Percentiles rank a stretch among this genome's conserved stretches.
Evolutionary conservation across 2,888 invertebrate genomes (phyloP).

Genomic region (Clanis bilineata): DNA sequence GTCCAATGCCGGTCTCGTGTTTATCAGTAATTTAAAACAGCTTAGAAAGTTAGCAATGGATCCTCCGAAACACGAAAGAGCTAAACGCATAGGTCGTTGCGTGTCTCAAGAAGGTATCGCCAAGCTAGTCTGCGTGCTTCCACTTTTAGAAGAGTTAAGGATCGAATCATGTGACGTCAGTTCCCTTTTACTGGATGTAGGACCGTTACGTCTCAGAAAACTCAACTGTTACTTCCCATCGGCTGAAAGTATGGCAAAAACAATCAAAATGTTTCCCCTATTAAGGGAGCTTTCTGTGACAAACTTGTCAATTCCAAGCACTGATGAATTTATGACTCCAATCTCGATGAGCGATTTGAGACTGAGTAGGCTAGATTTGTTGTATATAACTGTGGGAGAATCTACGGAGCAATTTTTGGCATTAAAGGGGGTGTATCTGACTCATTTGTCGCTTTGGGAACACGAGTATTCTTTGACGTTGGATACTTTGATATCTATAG

Average conservation of each 20-base stretch:
- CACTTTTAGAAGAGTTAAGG: conserved; percentile 67
- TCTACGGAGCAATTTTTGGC: conserved; percentile 63
- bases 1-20: conserved; percentile 67
- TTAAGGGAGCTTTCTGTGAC: conserved; percentile 70
- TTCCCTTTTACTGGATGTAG: conserved; percentile 64
- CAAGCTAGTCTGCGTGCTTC: conserved; percentile 63
- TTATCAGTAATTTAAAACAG: conserved; percentile 62
- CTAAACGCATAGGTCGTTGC: conserved; percentile 67
- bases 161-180: conserved; percentile 79
- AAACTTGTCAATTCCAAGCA: conserved; percentile 68
- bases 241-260: conserved; percentile 65
- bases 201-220: conserved; percentile 68
- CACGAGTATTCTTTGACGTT: conserved; percentile 67
- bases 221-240: conserved; percentile 75
- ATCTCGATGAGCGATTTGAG: conserved; percentile 62
- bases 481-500: conserved; percentile 64
- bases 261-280: conserved; percentile 70
- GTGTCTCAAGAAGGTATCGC: conserved; percentile 74
- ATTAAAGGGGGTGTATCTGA: conserved; percentile 67
- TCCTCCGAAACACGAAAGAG: conserved; percentile 70
- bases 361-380: conserved; percentile 63
- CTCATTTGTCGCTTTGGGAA: conserved; percentile 74
- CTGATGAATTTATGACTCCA: conserved; percentile 70
- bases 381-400: conserved; percentile 71
- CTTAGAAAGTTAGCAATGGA: conserved; percentile 71